Evolutionary conservation across 2,888 invertebrate species (phyloP).

Genomic region (Saturnia japonica): DNA sequence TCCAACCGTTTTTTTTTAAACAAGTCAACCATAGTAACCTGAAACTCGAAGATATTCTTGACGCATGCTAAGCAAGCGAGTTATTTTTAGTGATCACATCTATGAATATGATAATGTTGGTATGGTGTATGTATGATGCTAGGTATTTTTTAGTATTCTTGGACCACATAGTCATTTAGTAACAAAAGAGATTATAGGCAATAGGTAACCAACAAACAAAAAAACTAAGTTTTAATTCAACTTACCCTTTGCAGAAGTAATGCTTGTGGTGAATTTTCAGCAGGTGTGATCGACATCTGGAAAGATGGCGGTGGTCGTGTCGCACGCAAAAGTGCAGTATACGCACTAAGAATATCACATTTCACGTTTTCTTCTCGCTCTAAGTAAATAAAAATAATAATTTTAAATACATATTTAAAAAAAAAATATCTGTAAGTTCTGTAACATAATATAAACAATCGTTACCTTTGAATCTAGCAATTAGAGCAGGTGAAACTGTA

Average conservation of each 20-base stretch:
- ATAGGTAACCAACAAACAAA: neutral
- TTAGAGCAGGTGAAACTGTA: conserved; percentile 94
- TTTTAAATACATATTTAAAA: neutral
- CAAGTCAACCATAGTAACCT: no score
- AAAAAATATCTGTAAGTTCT: neutral
- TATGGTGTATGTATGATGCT: neutral
- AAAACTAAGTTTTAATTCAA: conserved; percentile 1
- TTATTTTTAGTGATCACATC: no score
- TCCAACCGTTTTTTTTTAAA: no score
- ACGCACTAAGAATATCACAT: conserved; percentile 98
- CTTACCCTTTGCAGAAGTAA: conserved; percentile 79
- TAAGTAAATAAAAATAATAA: conserved; percentile 43
- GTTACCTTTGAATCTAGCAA: conserved; percentile 94
- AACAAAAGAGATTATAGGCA: neutral
- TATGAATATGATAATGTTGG: no score
- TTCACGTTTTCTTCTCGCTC: conserved; percentile 99
- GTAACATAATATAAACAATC: neutral
- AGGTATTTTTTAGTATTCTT: neutral
- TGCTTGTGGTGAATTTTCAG: conserved; percentile 86
- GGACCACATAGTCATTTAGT: neutral
- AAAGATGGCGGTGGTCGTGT: conserved; percentile 87
- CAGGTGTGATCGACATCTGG: conserved; percentile 87
- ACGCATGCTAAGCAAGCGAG: no score
- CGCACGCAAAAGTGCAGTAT: conserved; percentile 94
- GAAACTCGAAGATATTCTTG: no score